Base-by-base conservation (phyloP, 2,113 vertebrate genomes). In the Tylochromis polylepis region DNA sequence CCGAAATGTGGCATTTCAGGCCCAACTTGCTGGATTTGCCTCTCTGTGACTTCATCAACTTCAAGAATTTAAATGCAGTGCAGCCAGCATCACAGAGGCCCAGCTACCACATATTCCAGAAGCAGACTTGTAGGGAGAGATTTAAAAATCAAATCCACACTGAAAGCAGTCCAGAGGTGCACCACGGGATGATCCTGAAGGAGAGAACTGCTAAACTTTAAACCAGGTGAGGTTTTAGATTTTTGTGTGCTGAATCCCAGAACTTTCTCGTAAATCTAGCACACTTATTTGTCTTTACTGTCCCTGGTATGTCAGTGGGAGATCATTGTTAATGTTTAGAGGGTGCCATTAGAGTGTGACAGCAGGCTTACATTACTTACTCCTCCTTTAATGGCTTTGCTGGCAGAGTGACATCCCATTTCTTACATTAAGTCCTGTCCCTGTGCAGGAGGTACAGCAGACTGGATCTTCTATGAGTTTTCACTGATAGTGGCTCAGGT, bases 401-500 rank as follows among this genome's bases (percentile, higher is more conserved):
- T 82, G 59, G 57, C 46, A 49, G 59, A 65, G 31, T 8, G 10
- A 46, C 59, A 22, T 36, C 81, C 51, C 59, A 38, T 67, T 65
- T 55, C 31, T 82, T 24, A 53, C 59, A 67, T 11, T 62, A 55
- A 53, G 46, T 57, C 46, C 16, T 24, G 1, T 6, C 43, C 8
- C 1, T 29, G 24, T 46, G 24, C 24, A 75, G 41, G 10, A 75
- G 24, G 15, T 75, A 2, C 15, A 75, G 15, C 16, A 29, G 24
- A 75, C 0, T 2, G 11, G 16, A 51, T 53, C 24, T 0, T 29
- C 67, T 0, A 18, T 75, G 41, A 72, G 41, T 29, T 29, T 75
- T 75, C 41, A 49, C 67, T 49, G 5, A 75, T 75, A 75, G 2
- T 31, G 51, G 27, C 46, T 29, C 70, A 2, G 22, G 9, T 18